These are phyloP conservation scores for Cataglyphis cursor DNA, from an alignment of 2,888 invertebrate species.

Conservation along the genomic window DNA sequence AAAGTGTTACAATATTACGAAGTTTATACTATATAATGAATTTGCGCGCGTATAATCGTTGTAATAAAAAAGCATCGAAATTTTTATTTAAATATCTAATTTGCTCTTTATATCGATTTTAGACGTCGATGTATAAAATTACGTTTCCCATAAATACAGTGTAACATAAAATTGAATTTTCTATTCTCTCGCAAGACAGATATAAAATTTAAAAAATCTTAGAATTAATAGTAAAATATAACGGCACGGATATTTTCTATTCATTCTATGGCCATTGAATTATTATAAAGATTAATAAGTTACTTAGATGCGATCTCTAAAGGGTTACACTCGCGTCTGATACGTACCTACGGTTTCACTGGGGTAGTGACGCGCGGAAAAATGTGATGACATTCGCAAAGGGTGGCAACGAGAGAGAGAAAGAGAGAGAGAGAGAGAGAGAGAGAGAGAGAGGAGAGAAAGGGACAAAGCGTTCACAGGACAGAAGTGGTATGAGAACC, in stretches of 20 bases:
- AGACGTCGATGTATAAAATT: neutral
- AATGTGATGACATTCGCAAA: conserved; percentile 52
- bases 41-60: neutral
- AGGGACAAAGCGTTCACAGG: neutral
- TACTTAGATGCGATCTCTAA: conserved; percentile 58
- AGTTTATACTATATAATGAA: conserved; percentile 18
- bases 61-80: neutral
- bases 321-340: conserved; percentile 50
- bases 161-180: neutral
- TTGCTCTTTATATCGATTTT: neutral
- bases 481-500: conserved; percentile 10
- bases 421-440: neutral
- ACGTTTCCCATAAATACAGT: neutral
- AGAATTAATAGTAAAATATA: neutral
- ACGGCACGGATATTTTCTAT: neutral
- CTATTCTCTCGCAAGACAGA: neutral
- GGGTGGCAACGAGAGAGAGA: conserved; percentile 55
- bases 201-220: neutral
- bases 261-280: neutral
- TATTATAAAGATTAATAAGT: conserved; percentile 71
- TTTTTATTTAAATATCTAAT: conserved; percentile 10
- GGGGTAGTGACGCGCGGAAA: conserved; percentile 40
- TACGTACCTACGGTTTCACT: conserved; percentile 34
- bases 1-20: conserved; percentile 13
- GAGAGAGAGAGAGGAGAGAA: conserved; percentile 8